These are phyloP conservation scores for Megastigmus dorsalis DNA, from an alignment of 2,888 invertebrate genomes.

Conservation along the genomic window DNA sequence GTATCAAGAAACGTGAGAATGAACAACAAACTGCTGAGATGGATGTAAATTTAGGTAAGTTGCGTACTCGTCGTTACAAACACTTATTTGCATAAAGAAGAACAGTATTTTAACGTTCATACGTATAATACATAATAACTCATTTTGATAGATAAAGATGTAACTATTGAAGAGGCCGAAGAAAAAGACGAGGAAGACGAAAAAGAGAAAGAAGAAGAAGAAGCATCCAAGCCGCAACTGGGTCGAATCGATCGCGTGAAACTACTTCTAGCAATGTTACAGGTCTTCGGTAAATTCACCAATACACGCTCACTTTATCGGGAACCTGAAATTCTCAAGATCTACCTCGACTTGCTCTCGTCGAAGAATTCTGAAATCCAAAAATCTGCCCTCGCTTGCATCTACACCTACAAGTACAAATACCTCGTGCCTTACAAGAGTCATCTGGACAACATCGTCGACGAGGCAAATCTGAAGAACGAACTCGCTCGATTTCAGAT, in stretches of 20 bases:
- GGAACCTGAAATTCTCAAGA: constrained; percentile 83
- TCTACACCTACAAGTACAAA: constrained; percentile 89
- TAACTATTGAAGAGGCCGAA: neutral
- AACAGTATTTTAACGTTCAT: no score
- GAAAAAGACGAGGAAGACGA: constrained; percentile 50
- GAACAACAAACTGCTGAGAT: no score
- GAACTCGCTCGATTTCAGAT: constrained; percentile 89
- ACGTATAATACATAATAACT: no score
- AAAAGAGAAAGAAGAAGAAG: constrained; percentile 44
- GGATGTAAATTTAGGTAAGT: no score
- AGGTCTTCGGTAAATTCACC: constrained; percentile 85
- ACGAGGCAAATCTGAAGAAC: constrained; percentile 91
- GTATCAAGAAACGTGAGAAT: constrained; percentile 72
- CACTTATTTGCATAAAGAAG: no score
- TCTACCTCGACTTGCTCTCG: constrained; percentile 87
- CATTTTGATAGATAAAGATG: neutral
- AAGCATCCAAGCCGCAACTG: constrained; percentile 50
- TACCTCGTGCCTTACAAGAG: constrained; percentile 87
- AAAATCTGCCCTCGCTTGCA: constrained; percentile 88
- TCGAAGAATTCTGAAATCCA: constrained; percentile 88
- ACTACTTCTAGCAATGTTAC: constrained; percentile 81
- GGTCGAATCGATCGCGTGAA: constrained; percentile 64
- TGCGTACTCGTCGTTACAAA: no score
- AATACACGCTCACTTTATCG: constrained; percentile 88
- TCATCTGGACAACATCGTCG: constrained; percentile 86